phyloP scores from a whole-genome alignment of 2,113 vertebrate species.

The Leptocoma aspasia region DNA sequence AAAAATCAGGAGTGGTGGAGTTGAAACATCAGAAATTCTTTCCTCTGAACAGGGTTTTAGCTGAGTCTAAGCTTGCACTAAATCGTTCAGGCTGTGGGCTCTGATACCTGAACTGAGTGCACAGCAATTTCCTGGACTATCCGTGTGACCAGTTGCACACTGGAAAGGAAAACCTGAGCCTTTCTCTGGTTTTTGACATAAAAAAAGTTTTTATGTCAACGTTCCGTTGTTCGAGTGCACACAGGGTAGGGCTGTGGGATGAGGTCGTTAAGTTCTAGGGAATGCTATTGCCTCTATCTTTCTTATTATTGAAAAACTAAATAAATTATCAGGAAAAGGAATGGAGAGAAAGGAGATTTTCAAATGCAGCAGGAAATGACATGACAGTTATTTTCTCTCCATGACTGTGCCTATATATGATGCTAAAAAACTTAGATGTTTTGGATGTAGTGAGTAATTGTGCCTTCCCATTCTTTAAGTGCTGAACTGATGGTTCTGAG shows the following conservation, averaged over 20 bases:
- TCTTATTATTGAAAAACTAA: background rate
- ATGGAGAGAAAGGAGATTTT: background rate
- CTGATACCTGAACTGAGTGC: background rate
- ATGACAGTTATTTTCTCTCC: background rate
- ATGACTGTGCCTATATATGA: background rate
- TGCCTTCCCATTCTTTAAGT: background rate
- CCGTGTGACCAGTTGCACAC: background rate
- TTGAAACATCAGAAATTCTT: background rate
- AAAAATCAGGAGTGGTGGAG: background rate
- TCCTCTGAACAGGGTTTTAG: background rate
- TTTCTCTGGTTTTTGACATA: background rate
- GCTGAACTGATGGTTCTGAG: background rate
- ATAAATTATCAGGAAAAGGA: background rate
- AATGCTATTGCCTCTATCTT: background rate
- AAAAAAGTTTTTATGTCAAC: background rate
- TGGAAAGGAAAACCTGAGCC: background rate
- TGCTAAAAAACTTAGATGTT: background rate
- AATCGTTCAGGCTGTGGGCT: background rate
- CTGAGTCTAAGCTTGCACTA: background rate
- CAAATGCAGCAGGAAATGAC: background rate
- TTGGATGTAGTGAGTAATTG: background rate
- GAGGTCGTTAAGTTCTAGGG: background rate
- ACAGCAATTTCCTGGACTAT: background rate
- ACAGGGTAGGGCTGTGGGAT: background rate
- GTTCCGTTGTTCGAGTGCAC: background rate